Evolutionary conservation across 2,797 vertebrate species (phyloP), one percentile per base, ranked within the genome.

Genomic region (Neostethus bicornis): DNA sequence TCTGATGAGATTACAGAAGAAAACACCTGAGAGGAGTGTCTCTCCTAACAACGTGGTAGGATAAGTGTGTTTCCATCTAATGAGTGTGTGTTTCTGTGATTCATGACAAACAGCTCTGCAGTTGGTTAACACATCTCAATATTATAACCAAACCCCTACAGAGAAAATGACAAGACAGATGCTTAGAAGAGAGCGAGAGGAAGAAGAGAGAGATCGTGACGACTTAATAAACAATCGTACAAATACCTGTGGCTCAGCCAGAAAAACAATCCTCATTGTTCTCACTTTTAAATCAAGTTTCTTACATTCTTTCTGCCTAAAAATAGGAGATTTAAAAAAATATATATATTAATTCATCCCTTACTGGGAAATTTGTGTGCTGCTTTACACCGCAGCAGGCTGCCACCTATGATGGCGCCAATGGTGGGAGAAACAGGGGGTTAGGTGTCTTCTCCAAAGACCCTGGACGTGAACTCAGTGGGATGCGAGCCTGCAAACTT

Each of bases 41-140:
- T 28, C 50, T 55, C 14, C 11, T 24, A 61, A 29, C 9, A 24
- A 49, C 24, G 48, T 48, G 31, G 55, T 23, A 42, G 11, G 20
- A 2, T 42, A 25, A 16, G 55, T 69, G 61, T 32, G 16, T 47
- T 17, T 66, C 51, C 37, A 44, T 60, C 20, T 47, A 35, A 25
- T 24, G n/a, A 28, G 29, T 51, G 66, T 41, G 35, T 55, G 57
- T 44, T 43, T 38, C 51, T 51, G 9, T 68, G 28, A 56, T 57
- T 61, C 2, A 47, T 53, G 68, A 77, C 66, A 65, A 82, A 73
- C 70, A 77, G 61, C 72, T 70, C 80, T 50, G 71, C 78, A 58
- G 82, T 70, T 42, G 78, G 75, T 81, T 82, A 85, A 87, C 85
- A 65, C 66, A 60, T 78, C 72, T 63, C 70, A 71, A 67, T 66